Conservation (phyloP, 1,140 invertebrate species). For the Camponotus vicinus region DNA sequence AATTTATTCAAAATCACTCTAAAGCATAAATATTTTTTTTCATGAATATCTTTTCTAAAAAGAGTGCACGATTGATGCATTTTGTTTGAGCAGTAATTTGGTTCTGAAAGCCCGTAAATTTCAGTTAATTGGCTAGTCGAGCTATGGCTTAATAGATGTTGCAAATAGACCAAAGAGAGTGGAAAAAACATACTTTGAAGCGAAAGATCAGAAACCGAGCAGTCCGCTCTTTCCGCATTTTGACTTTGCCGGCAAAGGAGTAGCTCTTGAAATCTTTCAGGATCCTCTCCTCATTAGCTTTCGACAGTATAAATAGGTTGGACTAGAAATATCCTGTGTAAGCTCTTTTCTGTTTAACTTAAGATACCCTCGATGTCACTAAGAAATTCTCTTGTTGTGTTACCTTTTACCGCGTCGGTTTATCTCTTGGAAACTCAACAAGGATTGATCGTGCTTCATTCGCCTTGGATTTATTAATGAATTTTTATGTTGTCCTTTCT, state of each 20-base stretch:
- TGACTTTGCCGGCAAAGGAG: background rate
- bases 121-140: slow-evolving; percentile 43
- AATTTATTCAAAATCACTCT: too few relatives aligned
- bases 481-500: background rate
- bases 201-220: background rate
- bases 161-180: background rate
- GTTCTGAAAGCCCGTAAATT: slow-evolving; percentile 53
- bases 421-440: slow-evolving; percentile 16
- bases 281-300: slow-evolving; percentile 18
- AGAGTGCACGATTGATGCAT: too few relatives aligned
- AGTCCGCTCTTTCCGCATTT: background rate
- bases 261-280: background rate
- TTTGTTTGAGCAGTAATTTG: background rate
- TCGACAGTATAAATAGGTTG: slow-evolving; percentile 10
- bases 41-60: too few relatives aligned
- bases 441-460: slow-evolving; percentile 15
- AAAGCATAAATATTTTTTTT: too few relatives aligned
- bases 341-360: slow-evolving; percentile 18
- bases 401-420: background rate
- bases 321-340: slow-evolving; percentile 4
- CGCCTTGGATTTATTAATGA: slow-evolving; percentile 26
- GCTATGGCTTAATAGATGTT: background rate
- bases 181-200: background rate
- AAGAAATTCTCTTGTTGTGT: slow-evolving; percentile 20
- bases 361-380: background rate